Percentiles rank a stretch among this genome's conserved stretches.
Conservation (phyloP, 2,888 invertebrate genomes). For the Physocephala rufipes region DNA sequence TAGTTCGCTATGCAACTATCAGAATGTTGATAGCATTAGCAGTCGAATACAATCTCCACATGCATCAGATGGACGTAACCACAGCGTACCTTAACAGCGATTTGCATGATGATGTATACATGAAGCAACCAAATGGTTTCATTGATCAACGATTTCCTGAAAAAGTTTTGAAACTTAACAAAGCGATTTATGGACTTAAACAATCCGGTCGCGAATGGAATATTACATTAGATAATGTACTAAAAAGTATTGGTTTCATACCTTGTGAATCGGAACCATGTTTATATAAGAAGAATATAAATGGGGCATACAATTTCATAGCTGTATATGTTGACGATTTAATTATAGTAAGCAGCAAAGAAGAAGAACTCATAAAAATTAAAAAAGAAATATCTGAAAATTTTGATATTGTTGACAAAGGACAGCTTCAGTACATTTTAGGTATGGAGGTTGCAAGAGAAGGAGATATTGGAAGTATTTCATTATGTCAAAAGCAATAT, state of each 20-base stretch:
- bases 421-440: constrained; percentile 36
- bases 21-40: too few relatives aligned
- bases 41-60: too few relatives aligned
- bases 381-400: constrained; percentile 33
- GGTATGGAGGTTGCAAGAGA: constrained; percentile 38
- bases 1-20: too few relatives aligned
- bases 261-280: background rate
- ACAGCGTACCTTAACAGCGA: constrained; percentile 34
- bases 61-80: too few relatives aligned
- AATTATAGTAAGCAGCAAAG: constrained; percentile 38
- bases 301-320: background rate
- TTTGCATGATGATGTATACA: too few relatives aligned
- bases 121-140: too few relatives aligned
- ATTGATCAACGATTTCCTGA: constrained; percentile 31
- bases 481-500: too few relatives aligned
- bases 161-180: constrained; percentile 41
- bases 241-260: constrained; percentile 9
- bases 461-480: too few relatives aligned
- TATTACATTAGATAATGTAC: constrained; percentile 31
- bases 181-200: constrained; percentile 45
- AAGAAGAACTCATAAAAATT: too few relatives aligned
- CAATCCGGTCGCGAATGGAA: constrained; percentile 45
- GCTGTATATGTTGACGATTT: constrained; percentile 37
- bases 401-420: constrained; percentile 39
- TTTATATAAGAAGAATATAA: constrained; percentile 9